These are phyloP conservation scores for Epinotia demarniana DNA, from an alignment of 2,888 invertebrate genomes.

Conservation along the genomic window DNA sequence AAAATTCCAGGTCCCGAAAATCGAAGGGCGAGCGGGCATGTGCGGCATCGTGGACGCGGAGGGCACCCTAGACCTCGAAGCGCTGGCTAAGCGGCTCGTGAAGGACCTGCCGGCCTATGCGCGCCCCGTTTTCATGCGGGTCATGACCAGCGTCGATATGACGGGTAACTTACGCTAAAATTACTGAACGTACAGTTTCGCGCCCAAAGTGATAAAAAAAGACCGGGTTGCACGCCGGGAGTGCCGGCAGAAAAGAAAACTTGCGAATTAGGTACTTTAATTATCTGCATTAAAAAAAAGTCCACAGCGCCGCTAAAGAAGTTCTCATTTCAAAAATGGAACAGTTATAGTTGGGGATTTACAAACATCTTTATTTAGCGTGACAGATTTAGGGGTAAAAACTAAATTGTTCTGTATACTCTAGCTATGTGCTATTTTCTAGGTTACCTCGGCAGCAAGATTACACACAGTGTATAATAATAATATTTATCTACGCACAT, in stretches of 20 bases:
- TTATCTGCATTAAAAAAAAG: too few relatives aligned
- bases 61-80: conserved; percentile 86
- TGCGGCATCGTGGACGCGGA: conserved; percentile 95
- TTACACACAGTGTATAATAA: too few relatives aligned
- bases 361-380: neutral
- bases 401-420: neutral
- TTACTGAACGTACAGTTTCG: conserved; percentile 15
- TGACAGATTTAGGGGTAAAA: neutral
- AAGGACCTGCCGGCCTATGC: conserved; percentile 95
- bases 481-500: too few relatives aligned
- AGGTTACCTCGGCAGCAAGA: too few relatives aligned
- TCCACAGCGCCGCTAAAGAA: too few relatives aligned
- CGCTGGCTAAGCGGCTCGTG: conserved; percentile 86
- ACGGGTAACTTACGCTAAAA: conserved; percentile 87
- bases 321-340: too few relatives aligned
- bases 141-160: conserved; percentile 93
- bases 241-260: too few relatives aligned
- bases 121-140: conserved; percentile 94
- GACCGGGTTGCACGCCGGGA: too few relatives aligned
- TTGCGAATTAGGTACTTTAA: too few relatives aligned
- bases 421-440: neutral
- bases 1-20: conserved; percentile 85
- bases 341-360: too few relatives aligned
- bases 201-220: too few relatives aligned
- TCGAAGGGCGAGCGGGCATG: conserved; percentile 98